A percentile compares a stretch with the other conserved stretches of the same genome.
These are phyloP conservation scores for Pogonocherus hispidulus DNA, from an alignment of 2,888 invertebrate species.

Conservation along the genomic window DNA sequence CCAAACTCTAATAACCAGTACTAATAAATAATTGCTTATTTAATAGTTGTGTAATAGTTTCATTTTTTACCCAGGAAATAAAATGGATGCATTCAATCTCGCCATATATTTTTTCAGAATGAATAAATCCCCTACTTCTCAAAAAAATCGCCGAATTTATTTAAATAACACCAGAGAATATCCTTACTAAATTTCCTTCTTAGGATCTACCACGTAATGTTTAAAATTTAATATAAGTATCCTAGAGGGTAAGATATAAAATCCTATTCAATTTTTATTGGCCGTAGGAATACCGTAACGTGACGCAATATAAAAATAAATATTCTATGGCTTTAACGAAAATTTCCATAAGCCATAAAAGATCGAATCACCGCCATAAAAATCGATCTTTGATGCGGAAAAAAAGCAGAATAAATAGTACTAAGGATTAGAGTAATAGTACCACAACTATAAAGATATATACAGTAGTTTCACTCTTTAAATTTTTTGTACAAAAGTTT, in stretches of 20 bases:
- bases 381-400: constrained; percentile 10
- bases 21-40: no score
- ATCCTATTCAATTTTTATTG: constrained; percentile 1
- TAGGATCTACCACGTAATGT: neutral
- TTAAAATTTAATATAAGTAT: neutral
- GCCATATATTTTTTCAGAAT: no score
- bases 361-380: constrained; percentile 25
- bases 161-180: neutral
- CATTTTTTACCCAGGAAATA: no score
- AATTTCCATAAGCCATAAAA: constrained; percentile 6
- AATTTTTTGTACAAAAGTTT: no score
- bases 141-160: neutral
- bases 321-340: neutral
- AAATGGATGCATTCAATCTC: no score
- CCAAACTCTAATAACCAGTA: no score
- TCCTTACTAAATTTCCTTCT: neutral
- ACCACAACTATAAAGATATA: no score
- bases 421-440: neutral
- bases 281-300: neutral
- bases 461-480: no score
- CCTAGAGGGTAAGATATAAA: neutral
- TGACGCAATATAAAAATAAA: neutral
- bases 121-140: no score
- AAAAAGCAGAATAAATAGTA: neutral
- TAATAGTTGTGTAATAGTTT: no score